Percentiles rank a stretch among this genome's conserved stretches.
phyloP scores from a whole-genome alignment of 2,797 vertebrate genomes.

The Valencia hispanica region DNA sequence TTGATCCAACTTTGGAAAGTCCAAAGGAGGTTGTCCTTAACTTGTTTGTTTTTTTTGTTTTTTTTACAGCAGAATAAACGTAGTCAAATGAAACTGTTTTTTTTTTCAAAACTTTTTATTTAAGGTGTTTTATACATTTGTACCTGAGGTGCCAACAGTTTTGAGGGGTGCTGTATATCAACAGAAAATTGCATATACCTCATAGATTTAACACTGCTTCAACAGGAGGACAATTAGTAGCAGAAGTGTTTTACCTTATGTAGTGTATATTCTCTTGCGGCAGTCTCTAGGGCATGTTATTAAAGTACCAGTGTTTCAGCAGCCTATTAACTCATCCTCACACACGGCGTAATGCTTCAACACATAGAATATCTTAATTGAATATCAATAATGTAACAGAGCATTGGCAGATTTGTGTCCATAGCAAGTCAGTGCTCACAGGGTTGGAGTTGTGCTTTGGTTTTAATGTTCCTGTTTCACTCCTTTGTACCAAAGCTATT shows the following conservation, averaged over 20 bases:
- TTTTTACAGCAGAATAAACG: too few relatives aligned
- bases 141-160: neutral
- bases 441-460: neutral
- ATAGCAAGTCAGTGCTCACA: conserved; percentile 28
- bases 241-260: conserved; percentile 6
- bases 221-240: neutral
- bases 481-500: neutral
- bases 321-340: conserved; percentile 63
- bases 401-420: conserved; percentile 26
- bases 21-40: too few relatives aligned
- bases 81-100: too few relatives aligned
- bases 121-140: neutral
- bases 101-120: too few relatives aligned
- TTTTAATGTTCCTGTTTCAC: neutral
- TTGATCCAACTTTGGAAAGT: too few relatives aligned
- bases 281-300: conserved; percentile 59
- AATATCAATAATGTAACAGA: conserved; percentile 54
- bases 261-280: conserved; percentile 25
- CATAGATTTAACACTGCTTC: neutral
- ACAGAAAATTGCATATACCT: neutral
- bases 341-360: conserved; percentile 49
- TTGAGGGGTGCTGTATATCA: neutral
- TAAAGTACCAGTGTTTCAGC: conserved; percentile 52
- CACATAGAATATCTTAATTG: conserved; percentile 57
- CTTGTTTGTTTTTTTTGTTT: too few relatives aligned